phyloP scores from a whole-genome alignment of 2,888 invertebrate species.

The Lordiphosa fenestrarum region DNA sequence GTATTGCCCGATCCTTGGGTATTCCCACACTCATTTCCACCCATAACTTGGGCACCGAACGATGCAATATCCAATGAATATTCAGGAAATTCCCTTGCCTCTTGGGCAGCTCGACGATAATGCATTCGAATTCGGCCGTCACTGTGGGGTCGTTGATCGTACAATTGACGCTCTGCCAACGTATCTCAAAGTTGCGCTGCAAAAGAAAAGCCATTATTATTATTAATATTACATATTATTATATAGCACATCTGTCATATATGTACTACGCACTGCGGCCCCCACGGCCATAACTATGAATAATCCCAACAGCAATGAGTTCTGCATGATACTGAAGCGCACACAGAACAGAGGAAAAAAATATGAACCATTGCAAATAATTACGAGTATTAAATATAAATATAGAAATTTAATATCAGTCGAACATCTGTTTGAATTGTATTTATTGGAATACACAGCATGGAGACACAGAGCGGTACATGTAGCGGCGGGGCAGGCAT shows the following conservation, averaged over 20 bases:
- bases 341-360: constrained; percentile 10
- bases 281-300: constrained; percentile 12
- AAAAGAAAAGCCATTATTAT: neutral
- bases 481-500: constrained; percentile 14
- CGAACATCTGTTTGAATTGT: constrained; percentile 35
- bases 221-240: constrained; percentile 1
- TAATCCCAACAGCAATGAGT: constrained; percentile 34
- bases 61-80: constrained; percentile 19
- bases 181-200: constrained; percentile 35
- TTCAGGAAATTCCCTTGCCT: constrained; percentile 47
- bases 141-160: constrained; percentile 46
- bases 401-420: constrained; percentile 32
- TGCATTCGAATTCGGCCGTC: constrained; percentile 34
- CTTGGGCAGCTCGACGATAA: constrained; percentile 41
- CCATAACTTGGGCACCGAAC: constrained; percentile 20
- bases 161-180: constrained; percentile 35
- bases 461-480: neutral
- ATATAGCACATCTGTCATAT: constrained; percentile 5
- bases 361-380: constrained; percentile 34
- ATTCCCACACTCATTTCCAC: constrained; percentile 24
- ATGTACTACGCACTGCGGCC: constrained; percentile 28
- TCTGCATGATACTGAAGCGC: constrained; percentile 29
- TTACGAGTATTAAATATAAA: constrained; percentile 29
- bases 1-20: constrained; percentile 8
- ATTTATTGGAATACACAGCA: neutral